A percentile compares a stretch with the other conserved stretches of the same genome.
These are phyloP conservation scores for Euplagia quadripunctaria DNA, from an alignment of 2,888 invertebrate species.

Conservation along the genomic window DNA sequence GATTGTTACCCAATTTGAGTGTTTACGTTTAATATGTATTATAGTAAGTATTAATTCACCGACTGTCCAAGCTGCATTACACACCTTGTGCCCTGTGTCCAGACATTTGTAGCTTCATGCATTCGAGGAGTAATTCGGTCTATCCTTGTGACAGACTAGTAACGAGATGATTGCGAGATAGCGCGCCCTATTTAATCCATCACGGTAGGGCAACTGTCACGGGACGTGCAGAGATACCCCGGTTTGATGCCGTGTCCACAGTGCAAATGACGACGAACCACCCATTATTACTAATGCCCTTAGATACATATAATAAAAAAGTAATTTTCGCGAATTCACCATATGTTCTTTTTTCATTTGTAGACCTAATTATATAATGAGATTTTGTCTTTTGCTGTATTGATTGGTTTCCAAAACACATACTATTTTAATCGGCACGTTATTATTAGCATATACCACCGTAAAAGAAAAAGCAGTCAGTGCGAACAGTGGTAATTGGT, in stretches of 20 bases:
- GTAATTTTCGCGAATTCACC: too few relatives aligned
- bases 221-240: slow-evolving; percentile 7
- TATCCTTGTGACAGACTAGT: slow-evolving; percentile 16
- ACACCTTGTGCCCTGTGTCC: background rate
- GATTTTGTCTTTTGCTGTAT: background rate
- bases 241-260: background rate
- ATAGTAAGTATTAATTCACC: too few relatives aligned
- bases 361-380: background rate
- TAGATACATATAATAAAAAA: background rate
- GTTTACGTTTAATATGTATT: too few relatives aligned
- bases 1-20: background rate
- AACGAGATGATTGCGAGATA: slow-evolving; percentile 6
- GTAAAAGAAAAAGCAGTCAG: too few relatives aligned
- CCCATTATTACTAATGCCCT: background rate
- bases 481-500: too few relatives aligned
- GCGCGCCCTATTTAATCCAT: slow-evolving; percentile 31
- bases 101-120: slow-evolving; percentile 7
- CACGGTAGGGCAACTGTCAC: slow-evolving; percentile 27
- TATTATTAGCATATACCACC: background rate
- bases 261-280: too few relatives aligned
- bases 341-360: background rate
- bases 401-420: background rate
- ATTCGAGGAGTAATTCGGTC: slow-evolving; percentile 3
- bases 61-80: background rate
- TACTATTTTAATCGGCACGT: background rate